Base-by-base conservation (phyloP, 2,797 vertebrate species). In the Carapus acus region DNA sequence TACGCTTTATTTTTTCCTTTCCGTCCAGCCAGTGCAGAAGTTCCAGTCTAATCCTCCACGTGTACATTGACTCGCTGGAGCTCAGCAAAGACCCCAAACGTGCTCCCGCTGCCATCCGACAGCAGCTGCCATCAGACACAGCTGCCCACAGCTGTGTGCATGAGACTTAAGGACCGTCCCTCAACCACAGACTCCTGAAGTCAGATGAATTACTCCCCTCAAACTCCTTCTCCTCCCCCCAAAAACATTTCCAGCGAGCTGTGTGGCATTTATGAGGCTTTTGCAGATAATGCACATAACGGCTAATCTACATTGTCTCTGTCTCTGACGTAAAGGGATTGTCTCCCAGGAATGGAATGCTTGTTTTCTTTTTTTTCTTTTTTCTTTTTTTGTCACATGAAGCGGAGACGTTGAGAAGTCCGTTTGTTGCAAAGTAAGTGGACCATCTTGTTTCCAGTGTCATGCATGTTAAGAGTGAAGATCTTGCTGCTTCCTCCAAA, bases 381-480 rank as follows among this genome's bases (percentile, higher is more conserved):
- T n/a, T n/a, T n/a, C n/a, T n/a, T n/a, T n/a, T n/a, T n/a, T 46
- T 82, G 71, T 81, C 74, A 61, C 59, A 78, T 27, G 85, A 80
- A 77, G 61, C 66, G 22, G 43, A 69, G 46, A 47, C 57, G 72
- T 81, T 72, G 70, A 79, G 44, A 74, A 48, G 76, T 68, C 27
- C 78, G 69, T 75, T 69, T 61, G 65, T 75, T 76, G 77, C 83
- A 69, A 70, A 67, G 55, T 58, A 76, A 74, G 24, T 39, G 68
- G 20, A 68, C 48, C 70, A 37, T 65, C 74, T 85, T 69, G 56
- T 78, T 81, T 87, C 21, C 24, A 71, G 67, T 76, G 85, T 86
- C 90, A 92, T 92, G 90, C 90, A 89, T 81, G 79, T 77, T 73
- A 87, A 75, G 85, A 81, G 71, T 77, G 73, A 59, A 64, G 77